phyloP scores from a whole-genome alignment of 2,888 invertebrate species.

The Pseudeuparius sepicola region DNA sequence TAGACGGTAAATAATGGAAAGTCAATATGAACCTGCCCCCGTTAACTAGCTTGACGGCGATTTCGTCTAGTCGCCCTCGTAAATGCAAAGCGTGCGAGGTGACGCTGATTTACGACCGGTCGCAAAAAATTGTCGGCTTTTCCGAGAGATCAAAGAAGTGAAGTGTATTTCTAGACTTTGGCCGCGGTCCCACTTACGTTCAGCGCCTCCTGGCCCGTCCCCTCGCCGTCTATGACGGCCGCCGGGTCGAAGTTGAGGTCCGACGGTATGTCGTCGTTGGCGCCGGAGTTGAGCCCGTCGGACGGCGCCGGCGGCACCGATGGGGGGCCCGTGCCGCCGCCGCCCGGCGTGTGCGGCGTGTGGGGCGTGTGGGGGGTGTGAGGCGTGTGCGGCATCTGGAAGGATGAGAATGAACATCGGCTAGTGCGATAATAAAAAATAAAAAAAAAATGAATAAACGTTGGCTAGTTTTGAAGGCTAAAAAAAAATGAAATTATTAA shows the following conservation, averaged over 20 bases:
- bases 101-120: no score
- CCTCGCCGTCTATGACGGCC: slow-evolving; percentile 86
- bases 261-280: slow-evolving; percentile 59
- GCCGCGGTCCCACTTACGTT: no score
- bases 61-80: no score
- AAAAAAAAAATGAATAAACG: not conserved
- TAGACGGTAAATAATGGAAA: no score
- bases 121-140: no score
- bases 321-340: slow-evolving; percentile 62
- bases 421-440: no score
- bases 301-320: slow-evolving; percentile 59
- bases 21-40: no score
- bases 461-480: not conserved
- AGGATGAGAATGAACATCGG: no score
- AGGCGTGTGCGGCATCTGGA: slow-evolving; percentile 60
- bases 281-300: slow-evolving; percentile 15
- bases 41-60: no score
- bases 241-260: slow-evolving; percentile 90
- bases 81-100: no score
- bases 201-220: slow-evolving; percentile 73
- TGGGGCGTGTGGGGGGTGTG: slow-evolving; percentile 71
- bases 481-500: not conserved
- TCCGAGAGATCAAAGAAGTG: no score
- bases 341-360: slow-evolving; percentile 68
- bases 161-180: no score